Evolutionary conservation across 1,140 invertebrate genomes (phyloP), one percentile per base, ranked within the genome.

Genomic region (Idris sp.): DNA sequence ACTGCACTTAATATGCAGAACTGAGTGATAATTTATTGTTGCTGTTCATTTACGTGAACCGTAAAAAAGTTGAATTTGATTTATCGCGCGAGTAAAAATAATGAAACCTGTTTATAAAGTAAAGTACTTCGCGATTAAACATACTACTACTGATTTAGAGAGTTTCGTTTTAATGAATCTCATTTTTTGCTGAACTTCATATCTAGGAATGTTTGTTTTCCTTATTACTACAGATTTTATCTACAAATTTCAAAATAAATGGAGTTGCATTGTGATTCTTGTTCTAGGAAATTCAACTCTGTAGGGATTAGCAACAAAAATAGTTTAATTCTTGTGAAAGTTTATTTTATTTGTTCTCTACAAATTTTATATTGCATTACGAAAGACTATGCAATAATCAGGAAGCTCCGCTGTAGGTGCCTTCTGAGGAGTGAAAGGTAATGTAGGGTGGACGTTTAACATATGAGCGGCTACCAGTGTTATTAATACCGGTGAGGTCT

Each of bases 381-480:
- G 49, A 35, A 48, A 8, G 43, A 43, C 43, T 38, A 53, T 43
- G 54, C 62, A 67, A 62, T 67, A 41, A 81, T 74, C 46, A 73
- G 65, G 61, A 74, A 65, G 51, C 73, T 36, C 68, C 40, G 65
- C 72, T 62, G 72, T 67, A 76, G 68, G 58, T 65, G 68, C 38
- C 62, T 46, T 36, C 31, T 75, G 38, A 64, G 26, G 68, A 69
- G 65, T 62, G 74, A 77, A 75, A 74, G 77, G 76, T 69, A 72
- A 74, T 72, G 51, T 81, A 77, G 83, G 83, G 83, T 83, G 79
- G 86, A 86, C 86, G 82, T 86, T 86, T 87, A 87, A 87, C 84
- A 86, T 86, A 86, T 86, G 82, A 86, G 79, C 81, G 74, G 85
- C 85, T 87, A 86, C 85, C 83, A 85, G 85, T 86, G 82, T 87